Conservation (phyloP, 2,113 vertebrate species). For the Butorides virescens region DNA sequence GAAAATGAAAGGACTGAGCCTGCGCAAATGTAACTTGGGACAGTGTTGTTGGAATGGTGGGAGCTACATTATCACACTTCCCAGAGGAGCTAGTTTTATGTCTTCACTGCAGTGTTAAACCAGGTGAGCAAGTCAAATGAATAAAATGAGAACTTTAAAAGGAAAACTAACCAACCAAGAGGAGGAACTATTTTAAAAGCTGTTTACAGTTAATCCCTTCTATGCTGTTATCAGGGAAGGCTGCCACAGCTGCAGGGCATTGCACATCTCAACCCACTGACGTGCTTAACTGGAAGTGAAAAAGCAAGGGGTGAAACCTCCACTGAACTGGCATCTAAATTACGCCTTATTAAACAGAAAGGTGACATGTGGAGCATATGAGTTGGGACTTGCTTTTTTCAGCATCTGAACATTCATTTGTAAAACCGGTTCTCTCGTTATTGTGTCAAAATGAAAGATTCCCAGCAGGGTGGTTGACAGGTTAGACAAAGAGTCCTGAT, state of each 20-base stretch:
- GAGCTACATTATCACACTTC: background rate
- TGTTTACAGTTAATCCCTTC: constrained; percentile 51
- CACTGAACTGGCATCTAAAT: constrained; percentile 41
- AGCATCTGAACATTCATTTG: constrained; percentile 41
- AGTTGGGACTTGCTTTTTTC: constrained; percentile 61
- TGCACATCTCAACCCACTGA: constrained; percentile 34
- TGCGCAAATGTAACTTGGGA: background rate
- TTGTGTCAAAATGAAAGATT: constrained; percentile 66
- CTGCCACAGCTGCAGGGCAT: constrained; percentile 59
- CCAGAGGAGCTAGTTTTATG: background rate
- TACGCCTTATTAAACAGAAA: constrained; percentile 32
- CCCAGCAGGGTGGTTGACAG: constrained; percentile 62
- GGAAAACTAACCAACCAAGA: background rate
- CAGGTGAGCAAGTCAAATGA: background rate
- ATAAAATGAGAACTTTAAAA: background rate
- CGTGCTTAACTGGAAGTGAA: constrained; percentile 60
- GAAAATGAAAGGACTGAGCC: background rate
- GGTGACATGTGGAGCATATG: background rate
- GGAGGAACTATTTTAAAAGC: background rate
- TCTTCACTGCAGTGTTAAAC: background rate
- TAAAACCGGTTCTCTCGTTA: constrained; percentile 64
- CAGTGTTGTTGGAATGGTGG: background rate
- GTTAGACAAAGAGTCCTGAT: constrained; percentile 65
- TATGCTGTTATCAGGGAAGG: constrained; percentile 33
- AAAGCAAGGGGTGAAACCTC: constrained; percentile 36